Base-by-base conservation (phyloP, 2,888 invertebrate genomes). In the Ellobium chinense region DNA sequence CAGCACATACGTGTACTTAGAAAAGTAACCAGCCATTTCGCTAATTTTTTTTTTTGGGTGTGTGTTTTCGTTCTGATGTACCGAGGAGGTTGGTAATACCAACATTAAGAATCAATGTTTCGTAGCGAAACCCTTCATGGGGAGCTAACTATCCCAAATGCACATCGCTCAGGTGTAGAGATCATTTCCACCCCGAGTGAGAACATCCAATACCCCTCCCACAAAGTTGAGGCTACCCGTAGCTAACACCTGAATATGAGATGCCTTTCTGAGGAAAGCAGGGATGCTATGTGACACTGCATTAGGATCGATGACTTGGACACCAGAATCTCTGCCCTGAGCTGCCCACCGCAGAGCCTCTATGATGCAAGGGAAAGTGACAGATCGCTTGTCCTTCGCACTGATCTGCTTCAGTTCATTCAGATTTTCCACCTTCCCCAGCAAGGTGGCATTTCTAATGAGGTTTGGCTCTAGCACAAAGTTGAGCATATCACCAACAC, bases 211-310 rank as follows among this genome's bases (percentile, higher is more conserved):
- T 12, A 96, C 94, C 14, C 96, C 95, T 0, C 97, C 97, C 72
- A 97, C 95, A 77, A 98, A 94, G 94, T 97, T 96, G 77, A 98
- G 93, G 62, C 97, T 97, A 3, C 97, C 97, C 0, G 97, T 97
- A 0, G 97, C 94, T 60, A 97, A 93, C 31, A 97, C 94, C 84
- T 94, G 94, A n/a, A 94, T 85, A 72, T 92, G 90, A 82, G 95
- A 94, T 92, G 97, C 96, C 80, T 93, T 63, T 27, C 37, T 36
- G 9, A 74, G 63, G 29, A 46, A 63, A 29, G 74, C 1, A 2
- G 74, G 74, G 63, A 74, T 31, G 24, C 63, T 36, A 14, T 74
- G 74, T 39, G 74, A 29, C 18, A 63, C 31, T 24, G 74, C 62
- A 18, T 62, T 27, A 0, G 62, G 31, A 24, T 74, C 74, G 27